Evolutionary conservation across 2,888 invertebrate species (phyloP).

Genomic region (Lasioglossum villosulum): DNA sequence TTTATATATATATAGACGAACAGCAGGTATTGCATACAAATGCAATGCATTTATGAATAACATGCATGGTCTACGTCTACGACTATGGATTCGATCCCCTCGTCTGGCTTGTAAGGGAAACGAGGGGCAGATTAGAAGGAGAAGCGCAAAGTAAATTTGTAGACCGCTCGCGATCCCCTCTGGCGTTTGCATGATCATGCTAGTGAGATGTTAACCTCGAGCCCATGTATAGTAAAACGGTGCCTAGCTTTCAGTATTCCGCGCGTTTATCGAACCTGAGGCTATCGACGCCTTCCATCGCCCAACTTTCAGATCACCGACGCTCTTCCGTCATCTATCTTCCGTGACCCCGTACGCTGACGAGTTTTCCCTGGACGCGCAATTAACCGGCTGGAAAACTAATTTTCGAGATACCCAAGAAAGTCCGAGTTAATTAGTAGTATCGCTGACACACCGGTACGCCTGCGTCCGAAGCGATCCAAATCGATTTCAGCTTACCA

Average conservation of each 20-base stretch:
- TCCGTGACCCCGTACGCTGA: slow-evolving; percentile 29
- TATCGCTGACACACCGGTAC: neutral
- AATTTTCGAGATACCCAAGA: slow-evolving; percentile 23
- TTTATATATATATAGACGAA: too few relatives aligned
- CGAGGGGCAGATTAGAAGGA: slow-evolving; percentile 9
- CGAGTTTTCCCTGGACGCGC: slow-evolving; percentile 25
- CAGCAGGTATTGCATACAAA: too few relatives aligned
- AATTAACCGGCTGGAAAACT: slow-evolving; percentile 46
- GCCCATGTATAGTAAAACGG: slow-evolving; percentile 14
- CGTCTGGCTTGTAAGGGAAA: neutral
- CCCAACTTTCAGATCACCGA: slow-evolving; percentile 9
- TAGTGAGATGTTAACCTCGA: slow-evolving; percentile 46
- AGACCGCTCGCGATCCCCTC: slow-evolving; percentile 29
- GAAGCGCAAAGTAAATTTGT: slow-evolving; percentile 56
- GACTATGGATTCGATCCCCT: neutral
- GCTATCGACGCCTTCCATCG: slow-evolving; percentile 41
- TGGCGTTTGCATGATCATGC: slow-evolving; percentile 45
- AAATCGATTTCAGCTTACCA: neutral
- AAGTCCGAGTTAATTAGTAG: slow-evolving; percentile 42
- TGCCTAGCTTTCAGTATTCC: slow-evolving; percentile 20
- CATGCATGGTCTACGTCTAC: neutral
- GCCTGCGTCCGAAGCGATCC: neutral
- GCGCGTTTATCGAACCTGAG: slow-evolving; percentile 46
- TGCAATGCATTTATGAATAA: too few relatives aligned
- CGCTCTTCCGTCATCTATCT: slow-evolving; percentile 45